Conservation (phyloP, 1,140 invertebrate genomes). For the Philopotamus ludificatus region DNA sequence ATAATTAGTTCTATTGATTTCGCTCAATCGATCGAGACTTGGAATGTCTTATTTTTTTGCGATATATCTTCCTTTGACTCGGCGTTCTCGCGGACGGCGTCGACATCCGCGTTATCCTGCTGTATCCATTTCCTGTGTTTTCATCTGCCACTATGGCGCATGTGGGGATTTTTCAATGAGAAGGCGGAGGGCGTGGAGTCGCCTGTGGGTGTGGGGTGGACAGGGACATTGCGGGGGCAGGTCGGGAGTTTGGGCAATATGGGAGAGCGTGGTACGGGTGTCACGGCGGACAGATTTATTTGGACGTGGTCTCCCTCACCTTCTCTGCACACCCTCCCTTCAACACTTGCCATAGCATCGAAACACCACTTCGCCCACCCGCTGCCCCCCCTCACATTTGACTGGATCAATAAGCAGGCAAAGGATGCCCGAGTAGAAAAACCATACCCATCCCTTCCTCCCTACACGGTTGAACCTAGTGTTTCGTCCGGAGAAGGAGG, state of each 20-base stretch:
- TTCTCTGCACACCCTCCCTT: slow-evolving; percentile 46
- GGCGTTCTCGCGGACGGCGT: background rate
- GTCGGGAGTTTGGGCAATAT: slow-evolving; percentile 56
- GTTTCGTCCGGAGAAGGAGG: slow-evolving; percentile 56
- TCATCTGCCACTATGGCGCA: slow-evolving; percentile 40
- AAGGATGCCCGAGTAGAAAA: slow-evolving; percentile 60
- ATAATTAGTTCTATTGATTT: too few species aligned
- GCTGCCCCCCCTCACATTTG: slow-evolving; percentile 54
- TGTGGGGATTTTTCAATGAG: slow-evolving; percentile 47
- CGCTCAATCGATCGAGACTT: too few species aligned
- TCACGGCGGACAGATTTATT: slow-evolving; percentile 59
- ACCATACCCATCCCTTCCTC: slow-evolving; percentile 56
- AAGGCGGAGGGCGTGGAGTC: slow-evolving; percentile 45
- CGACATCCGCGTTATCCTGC: slow-evolving; percentile 18
- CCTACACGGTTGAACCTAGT: slow-evolving; percentile 51
- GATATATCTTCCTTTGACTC: background rate
- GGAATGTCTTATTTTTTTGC: background rate
- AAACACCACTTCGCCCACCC: slow-evolving; percentile 42
- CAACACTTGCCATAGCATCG: slow-evolving; percentile 38
- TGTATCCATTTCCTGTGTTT: slow-evolving; percentile 41
- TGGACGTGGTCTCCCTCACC: slow-evolving; percentile 56
- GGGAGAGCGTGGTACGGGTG: slow-evolving; percentile 55
- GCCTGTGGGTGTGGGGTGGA: slow-evolving; percentile 16
- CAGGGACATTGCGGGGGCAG: slow-evolving; percentile 41
- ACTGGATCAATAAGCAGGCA: slow-evolving; percentile 60